These are phyloP conservation scores for Fulica atra DNA, from an alignment of 2,113 vertebrate species.

Conservation along the genomic window DNA sequence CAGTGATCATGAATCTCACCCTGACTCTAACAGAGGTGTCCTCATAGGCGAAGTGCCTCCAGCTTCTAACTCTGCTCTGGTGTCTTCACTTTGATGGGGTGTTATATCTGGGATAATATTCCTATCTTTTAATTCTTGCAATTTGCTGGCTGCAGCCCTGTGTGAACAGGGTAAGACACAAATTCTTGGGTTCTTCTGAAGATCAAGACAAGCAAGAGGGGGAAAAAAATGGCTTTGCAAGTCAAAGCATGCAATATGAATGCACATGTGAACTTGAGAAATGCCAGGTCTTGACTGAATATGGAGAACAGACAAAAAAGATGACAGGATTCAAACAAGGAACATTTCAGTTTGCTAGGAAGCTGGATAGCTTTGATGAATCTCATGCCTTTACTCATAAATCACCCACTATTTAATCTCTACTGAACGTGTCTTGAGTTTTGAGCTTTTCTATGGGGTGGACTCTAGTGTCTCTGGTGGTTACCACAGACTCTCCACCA, in stretches of 20 bases:
- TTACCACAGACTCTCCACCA: not conserved
- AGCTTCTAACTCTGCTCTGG: not conserved
- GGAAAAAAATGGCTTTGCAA: not conserved
- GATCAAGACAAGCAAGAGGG: not conserved
- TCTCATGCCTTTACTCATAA: not conserved
- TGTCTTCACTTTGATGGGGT: not conserved
- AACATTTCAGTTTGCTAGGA: not conserved
- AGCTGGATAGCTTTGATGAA: not conserved
- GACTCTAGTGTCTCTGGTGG: fast-evolving
- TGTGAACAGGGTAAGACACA: not conserved
- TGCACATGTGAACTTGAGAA: not conserved
- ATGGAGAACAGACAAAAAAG: not conserved
- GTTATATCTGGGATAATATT: not conserved
- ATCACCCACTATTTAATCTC: not conserved
- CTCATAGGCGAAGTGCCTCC: not conserved
- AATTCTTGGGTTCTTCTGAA: not conserved
- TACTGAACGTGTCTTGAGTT: fast-evolving
- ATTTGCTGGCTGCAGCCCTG: conserved; percentile 12
- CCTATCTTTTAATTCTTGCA: not conserved
- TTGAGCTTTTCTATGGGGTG: not conserved
- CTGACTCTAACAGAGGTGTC: not conserved
- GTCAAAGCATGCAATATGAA: not conserved
- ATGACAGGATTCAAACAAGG: not conserved
- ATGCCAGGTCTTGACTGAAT: not conserved
- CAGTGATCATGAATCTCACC: not conserved